Conservation (phyloP, 2,113 vertebrate species). For the Gorsachius goisagi region DNA sequence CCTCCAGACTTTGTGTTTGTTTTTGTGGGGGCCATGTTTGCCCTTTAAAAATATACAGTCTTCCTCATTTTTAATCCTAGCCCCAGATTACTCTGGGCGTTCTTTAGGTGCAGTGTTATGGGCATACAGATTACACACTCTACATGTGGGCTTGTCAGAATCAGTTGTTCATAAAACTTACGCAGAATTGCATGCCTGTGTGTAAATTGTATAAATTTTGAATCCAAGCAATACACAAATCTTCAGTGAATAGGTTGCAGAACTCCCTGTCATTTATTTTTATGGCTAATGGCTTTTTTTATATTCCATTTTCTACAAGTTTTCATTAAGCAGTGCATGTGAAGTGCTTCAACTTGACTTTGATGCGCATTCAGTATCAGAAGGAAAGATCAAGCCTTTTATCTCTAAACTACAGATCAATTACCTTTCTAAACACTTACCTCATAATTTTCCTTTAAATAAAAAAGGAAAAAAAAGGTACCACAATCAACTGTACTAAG, state of each 20-base stretch:
- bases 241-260: neutral
- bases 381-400: conserved; percentile 59
- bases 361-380: conserved; percentile 54
- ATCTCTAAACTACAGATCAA: conserved; percentile 57
- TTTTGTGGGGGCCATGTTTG: neutral
- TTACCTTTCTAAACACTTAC: conserved; percentile 65
- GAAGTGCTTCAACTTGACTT: conserved; percentile 63
- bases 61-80: neutral
- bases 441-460: conserved; percentile 56
- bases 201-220: conserved; percentile 4
- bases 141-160: neutral
- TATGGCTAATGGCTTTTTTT: conserved; percentile 61
- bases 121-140: neutral
- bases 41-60: neutral
- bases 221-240: conserved; percentile 7
- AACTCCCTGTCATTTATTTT: conserved; percentile 58
- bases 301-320: conserved; percentile 55
- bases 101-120: neutral
- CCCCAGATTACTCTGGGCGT: neutral
- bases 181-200: neutral
- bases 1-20: neutral
- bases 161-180: neutral
- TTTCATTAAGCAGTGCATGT: conserved; percentile 53
- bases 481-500: neutral
- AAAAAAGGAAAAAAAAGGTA: neutral